phyloP scores from a whole-genome alignment of 2,113 vertebrate species.

The Sapayoa aenigma region DNA sequence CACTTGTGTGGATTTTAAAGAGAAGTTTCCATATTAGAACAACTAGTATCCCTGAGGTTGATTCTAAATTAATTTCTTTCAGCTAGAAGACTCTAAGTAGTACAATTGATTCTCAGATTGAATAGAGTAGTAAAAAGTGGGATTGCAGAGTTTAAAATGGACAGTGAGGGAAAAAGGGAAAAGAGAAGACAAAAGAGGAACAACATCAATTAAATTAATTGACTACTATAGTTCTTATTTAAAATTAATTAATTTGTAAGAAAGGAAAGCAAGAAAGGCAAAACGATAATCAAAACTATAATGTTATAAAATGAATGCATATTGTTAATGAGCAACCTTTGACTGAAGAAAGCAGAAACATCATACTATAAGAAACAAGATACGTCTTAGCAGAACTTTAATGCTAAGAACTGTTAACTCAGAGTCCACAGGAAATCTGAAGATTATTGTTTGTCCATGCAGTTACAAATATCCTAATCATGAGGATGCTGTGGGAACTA shows the following conservation, averaged over 20 bases:
- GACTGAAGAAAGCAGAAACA: neutral
- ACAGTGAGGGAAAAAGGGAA: neutral
- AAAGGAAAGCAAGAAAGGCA: neutral
- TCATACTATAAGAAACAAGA: neutral
- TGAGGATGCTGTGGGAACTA: neutral
- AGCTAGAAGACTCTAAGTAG: neutral
- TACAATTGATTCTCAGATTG: neutral
- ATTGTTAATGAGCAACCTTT: neutral
- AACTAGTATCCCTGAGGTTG: neutral
- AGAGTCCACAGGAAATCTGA: neutral
- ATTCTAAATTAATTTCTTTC: neutral
- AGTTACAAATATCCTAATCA: neutral
- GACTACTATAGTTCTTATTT: neutral
- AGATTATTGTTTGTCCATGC: neutral
- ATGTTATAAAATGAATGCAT: neutral
- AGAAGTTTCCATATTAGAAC: neutral
- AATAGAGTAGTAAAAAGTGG: neutral
- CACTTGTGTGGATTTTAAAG: neutral
- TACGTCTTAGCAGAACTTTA: neutral
- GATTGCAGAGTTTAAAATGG: neutral
- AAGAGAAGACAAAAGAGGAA: neutral
- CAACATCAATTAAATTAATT: neutral
- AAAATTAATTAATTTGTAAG: neutral
- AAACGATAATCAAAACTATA: neutral
- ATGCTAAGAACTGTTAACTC: neutral